Evolutionary conservation across 2,888 invertebrate species (phyloP), one percentile per base, ranked within the genome.

Genomic region (Euzophera pinguis): DNA sequence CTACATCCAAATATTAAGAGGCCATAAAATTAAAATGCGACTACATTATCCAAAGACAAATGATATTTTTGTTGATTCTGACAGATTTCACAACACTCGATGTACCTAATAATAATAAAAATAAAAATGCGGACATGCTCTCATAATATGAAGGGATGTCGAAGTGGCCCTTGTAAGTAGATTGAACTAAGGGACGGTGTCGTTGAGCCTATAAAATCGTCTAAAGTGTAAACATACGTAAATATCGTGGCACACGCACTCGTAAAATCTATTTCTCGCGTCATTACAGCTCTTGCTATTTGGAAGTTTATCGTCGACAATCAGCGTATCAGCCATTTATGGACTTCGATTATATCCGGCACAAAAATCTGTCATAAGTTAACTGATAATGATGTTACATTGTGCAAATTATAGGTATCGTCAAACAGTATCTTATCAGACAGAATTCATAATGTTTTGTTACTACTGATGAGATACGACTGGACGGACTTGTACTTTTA

Each of bases 131-230:
- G 47, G 47, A 14, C 48, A 49, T 47, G 38, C 45, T 49, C 53
- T 47, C 39, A 45, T 55, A 62, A 60, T 50, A 52, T 53, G 56
- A 56, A 56, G 61, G 57, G 61, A 59, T 69, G 69, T 68, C 66
- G 69, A 73, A 78, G 71, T 71, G 73, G 66, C 71, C 76, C 77
- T 73, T 76, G 73, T 74, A 72, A 69, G 75, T 76, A 79, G 76
- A 78, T 68, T 22, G 43, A 43, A 70, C 76, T 62, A 63, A 68
- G 70, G 63, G 77, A 70, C 75, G 84, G 84, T 88, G 89, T 88
- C 88, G 84, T 88, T 89, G 89, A 61, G 85, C 89, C 87, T 86
- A 89, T 89, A 88, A 89, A 87, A 81, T 81, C 78, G 81, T 79
- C 83, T 73, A 71, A 77, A 87, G 82, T 84, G 83, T 89, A 89